These are phyloP conservation scores for Chaetops frenatus DNA, from an alignment of 2,113 vertebrate species.

Conservation along the genomic window DNA sequence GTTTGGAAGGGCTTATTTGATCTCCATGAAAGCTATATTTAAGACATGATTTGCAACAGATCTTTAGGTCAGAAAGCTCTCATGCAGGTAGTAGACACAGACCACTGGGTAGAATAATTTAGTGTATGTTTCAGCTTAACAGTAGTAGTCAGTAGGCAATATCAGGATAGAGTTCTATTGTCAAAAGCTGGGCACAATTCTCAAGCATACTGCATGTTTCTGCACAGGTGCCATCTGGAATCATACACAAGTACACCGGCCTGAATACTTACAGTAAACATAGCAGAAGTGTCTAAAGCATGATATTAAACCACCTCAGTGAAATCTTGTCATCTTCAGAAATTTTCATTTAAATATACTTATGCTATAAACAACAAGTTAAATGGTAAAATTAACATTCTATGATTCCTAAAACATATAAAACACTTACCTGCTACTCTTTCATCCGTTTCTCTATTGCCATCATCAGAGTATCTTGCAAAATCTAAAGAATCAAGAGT, in stretches of 20 bases:
- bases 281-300: not conserved
- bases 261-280: not conserved
- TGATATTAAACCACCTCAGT: not conserved
- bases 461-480: conserved; percentile 97
- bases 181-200: not conserved
- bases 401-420: not conserved
- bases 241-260: not conserved
- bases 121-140: not conserved
- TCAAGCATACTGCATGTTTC: not conserved
- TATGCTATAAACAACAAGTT: not conserved
- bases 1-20: not conserved
- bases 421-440: conserved; percentile 88
- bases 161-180: not conserved
- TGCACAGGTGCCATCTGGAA: not conserved
- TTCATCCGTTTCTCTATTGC: conserved; percentile 94
- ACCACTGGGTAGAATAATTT: not conserved
- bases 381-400: not conserved
- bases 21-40: not conserved
- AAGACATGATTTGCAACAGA: not conserved
- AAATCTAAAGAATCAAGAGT: conserved; percentile 98
- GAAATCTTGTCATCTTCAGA: not conserved
- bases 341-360: not conserved
- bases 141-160: not conserved
- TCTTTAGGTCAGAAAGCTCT: not conserved
- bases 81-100: not conserved